Percentiles rank a stretch among this genome's conserved stretches.
phyloP scores from a whole-genome alignment of 2,888 invertebrate species.

The Frankliniella fusca region DNA sequence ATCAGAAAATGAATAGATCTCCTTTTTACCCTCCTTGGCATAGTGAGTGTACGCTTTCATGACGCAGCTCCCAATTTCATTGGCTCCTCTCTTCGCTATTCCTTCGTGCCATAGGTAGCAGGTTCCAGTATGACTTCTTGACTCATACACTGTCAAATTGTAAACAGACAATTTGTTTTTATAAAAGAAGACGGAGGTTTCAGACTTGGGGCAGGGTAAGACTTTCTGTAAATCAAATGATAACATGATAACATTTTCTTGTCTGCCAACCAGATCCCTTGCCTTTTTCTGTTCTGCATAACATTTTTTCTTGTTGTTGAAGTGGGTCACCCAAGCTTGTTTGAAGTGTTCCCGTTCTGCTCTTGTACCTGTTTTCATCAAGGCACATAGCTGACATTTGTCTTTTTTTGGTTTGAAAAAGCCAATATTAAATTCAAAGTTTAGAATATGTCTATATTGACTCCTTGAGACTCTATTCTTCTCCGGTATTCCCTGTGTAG shows the following conservation, averaged over 20 bases:
- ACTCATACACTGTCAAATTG: not conserved
- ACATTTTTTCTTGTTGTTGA: not conserved
- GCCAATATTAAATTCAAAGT: constrained; percentile 32
- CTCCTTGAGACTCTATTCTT: not conserved
- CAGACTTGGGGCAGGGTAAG: not conserved
- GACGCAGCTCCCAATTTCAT: not conserved
- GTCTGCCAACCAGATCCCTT: not conserved
- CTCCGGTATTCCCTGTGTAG: constrained; percentile 13
- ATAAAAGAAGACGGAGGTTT: no score
- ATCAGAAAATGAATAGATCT: not conserved
- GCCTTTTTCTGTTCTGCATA: not conserved
- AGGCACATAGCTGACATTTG: constrained; percentile 35
- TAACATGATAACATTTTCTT: not conserved
- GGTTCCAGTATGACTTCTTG: not conserved
- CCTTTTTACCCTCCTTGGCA: not conserved
- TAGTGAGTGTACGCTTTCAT: not conserved
- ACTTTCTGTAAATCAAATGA: not conserved
- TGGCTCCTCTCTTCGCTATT: not conserved
- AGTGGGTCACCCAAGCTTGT: not conserved
- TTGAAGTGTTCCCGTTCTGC: not conserved
- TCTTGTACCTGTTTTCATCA: not conserved
- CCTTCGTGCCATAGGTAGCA: not conserved
- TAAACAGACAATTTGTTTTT: no score
- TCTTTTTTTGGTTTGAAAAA: constrained; percentile 6
- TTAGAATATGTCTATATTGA: not conserved